Evolutionary conservation across 2,113 vertebrate species (phyloP), one percentile per base, ranked within the genome.

Genomic region (Rhodinocichla rosea): DNA sequence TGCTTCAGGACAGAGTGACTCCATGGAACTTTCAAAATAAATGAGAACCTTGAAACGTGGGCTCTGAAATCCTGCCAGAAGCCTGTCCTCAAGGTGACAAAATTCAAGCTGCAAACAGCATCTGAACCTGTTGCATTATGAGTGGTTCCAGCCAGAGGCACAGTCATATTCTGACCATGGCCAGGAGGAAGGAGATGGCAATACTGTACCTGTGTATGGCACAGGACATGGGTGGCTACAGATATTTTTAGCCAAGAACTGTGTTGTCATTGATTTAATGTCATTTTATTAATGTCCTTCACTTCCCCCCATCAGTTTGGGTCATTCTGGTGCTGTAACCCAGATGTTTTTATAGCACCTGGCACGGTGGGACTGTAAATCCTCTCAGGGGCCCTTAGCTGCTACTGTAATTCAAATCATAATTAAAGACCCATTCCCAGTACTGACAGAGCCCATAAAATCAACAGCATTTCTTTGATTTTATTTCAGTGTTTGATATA

Each of bases 401-500:
- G 55, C 40, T 80, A 30, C 82, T 47, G 42, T 89, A 93, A 92
- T 86, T 96, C 71, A 94, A 93, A 37, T 22, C 15, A 63, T 86
- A 93, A 92, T 96, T 95, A 93, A 94, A 93, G 71, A 92, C 67
- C 80, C 59, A 64, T 81, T 83, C 52, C 86, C 71, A 83, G 12
- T 28, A 63, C 86, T 70, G 89, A 81, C 64, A 89, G 19, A 93
- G 9, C 9, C 68, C 76, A 88, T 89, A 93, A 96, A 96, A 90
- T 50, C 83, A 89, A 83, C 83, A 74, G 45, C 42, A 70, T 70
- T 93, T 78, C 76, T 89, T 95, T 93, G 90, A 90, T 92, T 97
- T 94, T 83, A 93, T 90, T 94, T 93, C 88, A 92, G 55, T 63
- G 39, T 74, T 93, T 88, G 71, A 94, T 93, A 81, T 59, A 97